phyloP scores from a whole-genome alignment of 2,797 vertebrate species.

The Gymnoscopelus microlampas region DNA sequence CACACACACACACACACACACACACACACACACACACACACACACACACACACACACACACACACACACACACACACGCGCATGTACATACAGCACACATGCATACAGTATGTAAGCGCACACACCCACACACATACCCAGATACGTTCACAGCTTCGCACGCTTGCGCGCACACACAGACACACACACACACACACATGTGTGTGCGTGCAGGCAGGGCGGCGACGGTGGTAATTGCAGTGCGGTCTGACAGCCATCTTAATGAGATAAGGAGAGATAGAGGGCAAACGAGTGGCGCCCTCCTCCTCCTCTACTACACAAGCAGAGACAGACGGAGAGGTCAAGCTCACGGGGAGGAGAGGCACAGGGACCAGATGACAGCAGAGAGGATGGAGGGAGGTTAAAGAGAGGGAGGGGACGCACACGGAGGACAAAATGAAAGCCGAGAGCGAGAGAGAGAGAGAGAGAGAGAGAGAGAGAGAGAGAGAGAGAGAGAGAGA shows the following conservation, averaged over 20 bases:
- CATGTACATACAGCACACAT: slow-evolving; percentile 6
- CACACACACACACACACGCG: not conserved
- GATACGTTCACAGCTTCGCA: not conserved
- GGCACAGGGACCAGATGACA: not conserved
- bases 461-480: not conserved
- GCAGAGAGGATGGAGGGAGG: not conserved
- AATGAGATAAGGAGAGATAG: slow-evolving; percentile 68
- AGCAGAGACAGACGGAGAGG: slow-evolving; percentile 41
- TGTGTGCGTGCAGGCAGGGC: not conserved
- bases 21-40: slow-evolving; percentile 1
- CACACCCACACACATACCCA: slow-evolving; percentile 3
- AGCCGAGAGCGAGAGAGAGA: not conserved
- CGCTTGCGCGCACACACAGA: slow-evolving; percentile 9
- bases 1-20: slow-evolving; percentile 1
- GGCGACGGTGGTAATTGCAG: slow-evolving; percentile 58
- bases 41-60: slow-evolving; percentile 1
- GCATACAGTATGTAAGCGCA: not conserved
- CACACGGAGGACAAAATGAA: not conserved
- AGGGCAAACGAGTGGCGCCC: slow-evolving; percentile 36
- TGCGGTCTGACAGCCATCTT: slow-evolving; percentile 62
- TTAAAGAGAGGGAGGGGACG: not conserved
- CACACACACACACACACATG: slow-evolving; percentile 9
- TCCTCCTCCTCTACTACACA: slow-evolving; percentile 11
- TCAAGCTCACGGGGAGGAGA: slow-evolving; percentile 18
- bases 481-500: slow-evolving; percentile 15